Percentiles rank a stretch among this genome's conserved stretches.
These are phyloP conservation scores for Caerostris extrusa DNA, from an alignment of 1,140 invertebrate species.

Conservation along the genomic window DNA sequence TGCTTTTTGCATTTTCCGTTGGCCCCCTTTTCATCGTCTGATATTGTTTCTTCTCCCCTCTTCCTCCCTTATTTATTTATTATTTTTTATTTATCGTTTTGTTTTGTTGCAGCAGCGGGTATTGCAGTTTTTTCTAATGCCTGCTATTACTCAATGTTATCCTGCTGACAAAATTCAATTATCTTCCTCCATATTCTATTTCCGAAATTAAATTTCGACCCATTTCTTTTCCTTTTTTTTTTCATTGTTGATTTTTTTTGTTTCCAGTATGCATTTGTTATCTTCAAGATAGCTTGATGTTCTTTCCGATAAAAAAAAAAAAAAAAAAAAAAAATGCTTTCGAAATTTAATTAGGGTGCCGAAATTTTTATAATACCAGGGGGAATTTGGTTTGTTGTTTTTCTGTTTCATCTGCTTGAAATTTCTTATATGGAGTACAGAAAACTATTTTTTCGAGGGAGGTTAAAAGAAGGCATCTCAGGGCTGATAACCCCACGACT, in stretches of 20 bases:
- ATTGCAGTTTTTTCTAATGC: constrained; percentile 23
- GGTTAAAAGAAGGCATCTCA: no score
- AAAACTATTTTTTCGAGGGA: no score
- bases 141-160: constrained; percentile 62
- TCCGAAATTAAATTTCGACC: constrained; percentile 67
- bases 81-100: constrained; percentile 48
- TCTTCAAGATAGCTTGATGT: not conserved
- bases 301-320: not conserved
- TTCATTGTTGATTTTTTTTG: not conserved
- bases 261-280: not conserved
- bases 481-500: no score
- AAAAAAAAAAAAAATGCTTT: not conserved
- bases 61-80: not conserved
- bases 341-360: constrained; percentile 51
- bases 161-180: constrained; percentile 56
- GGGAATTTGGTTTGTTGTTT: no score
- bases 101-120: not conserved
- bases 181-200: constrained; percentile 55
- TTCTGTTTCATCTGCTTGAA: no score
- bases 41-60: not conserved
- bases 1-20: constrained; percentile 20
- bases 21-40: not conserved
- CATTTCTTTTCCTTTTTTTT: not conserved
- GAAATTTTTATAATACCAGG: not conserved
- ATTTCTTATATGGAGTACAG: no score